Base-by-base conservation (phyloP, 1,140 invertebrate genomes). In the Brachionus rubens region DNA sequence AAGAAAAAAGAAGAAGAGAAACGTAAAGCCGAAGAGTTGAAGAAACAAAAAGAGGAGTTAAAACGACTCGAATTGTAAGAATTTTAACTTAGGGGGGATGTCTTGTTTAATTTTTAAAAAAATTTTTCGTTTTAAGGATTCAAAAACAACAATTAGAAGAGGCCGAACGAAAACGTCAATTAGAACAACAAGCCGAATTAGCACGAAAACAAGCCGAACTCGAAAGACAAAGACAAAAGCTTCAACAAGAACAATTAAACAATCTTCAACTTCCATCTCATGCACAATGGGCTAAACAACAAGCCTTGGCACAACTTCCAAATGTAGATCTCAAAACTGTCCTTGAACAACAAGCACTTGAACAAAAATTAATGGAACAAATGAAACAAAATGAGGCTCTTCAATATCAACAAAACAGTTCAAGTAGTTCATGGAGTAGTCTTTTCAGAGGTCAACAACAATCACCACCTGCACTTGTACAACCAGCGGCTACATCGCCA, bases 291-390 rank as follows among this genome's bases (percentile, higher is more conserved):
- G 68, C 68, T 19, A 48, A 72, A 41, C 68, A 50, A 24, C 46
- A 72, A 41, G 10, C 46, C 19, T 21, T 21, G 1, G 4, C 6
- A 28, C 46, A 50, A 26, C 12, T 50, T 21, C 46, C 46, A 30
- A 36, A 19, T 24, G 46, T 72, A 14, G 36, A 72, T 12, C 46
- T 72, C 19, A 72, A 72, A 50, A 24, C 46, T 33, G 36, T 72
- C 7, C 24, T 72, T 19, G 68, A 72, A 24, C 68, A 72, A 54
- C 68, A 72, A 30, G 68, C 68, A 19, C 46, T 48, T 5, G 68
- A 72, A 48, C 68, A 72, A 41, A 72, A 72, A 26, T 16, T 72
- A n/a, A 50, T 72, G 1, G 46, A 72, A 16, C 68, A 72, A 41
- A 19, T 50, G 36, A 72, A 72, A 26, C 43, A 72, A 54, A 21